Conservation (phyloP, 2,797 vertebrate genomes). For the Clamator glandarius region DNA sequence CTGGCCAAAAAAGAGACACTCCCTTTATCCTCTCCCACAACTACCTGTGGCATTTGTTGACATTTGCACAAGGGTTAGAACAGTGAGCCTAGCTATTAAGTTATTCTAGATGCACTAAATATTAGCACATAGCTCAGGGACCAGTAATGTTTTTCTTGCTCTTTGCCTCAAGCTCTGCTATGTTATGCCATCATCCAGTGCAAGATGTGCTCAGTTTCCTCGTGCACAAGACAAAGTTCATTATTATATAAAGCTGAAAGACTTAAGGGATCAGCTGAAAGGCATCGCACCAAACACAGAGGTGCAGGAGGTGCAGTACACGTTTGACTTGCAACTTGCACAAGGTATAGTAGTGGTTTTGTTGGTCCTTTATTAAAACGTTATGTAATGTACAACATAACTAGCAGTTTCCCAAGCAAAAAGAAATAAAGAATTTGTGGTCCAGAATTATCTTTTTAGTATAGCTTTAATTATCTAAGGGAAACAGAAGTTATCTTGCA, state of each 20-base stretch:
- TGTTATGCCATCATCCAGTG: constrained; percentile 97
- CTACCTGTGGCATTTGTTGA: background rate
- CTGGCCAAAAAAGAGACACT: background rate
- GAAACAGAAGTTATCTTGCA: background rate
- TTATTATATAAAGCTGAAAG: constrained; percentile 96
- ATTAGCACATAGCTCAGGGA: background rate
- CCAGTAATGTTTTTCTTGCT: background rate
- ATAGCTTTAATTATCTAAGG: background rate
- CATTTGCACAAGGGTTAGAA: background rate
- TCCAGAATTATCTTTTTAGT: background rate
- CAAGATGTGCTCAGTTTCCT: constrained; percentile 97
- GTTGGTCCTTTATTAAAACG: background rate
- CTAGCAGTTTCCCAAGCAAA: background rate
- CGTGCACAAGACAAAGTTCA: constrained; percentile 99
- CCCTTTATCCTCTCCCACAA: background rate
- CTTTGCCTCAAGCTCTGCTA: constrained; percentile 86
- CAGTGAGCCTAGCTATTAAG: background rate
- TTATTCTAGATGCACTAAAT: background rate
- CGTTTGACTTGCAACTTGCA: constrained; percentile 89
- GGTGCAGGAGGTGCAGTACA: constrained; percentile 89
- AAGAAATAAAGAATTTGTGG: background rate
- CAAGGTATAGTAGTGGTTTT: constrained; percentile 82
- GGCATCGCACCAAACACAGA: constrained; percentile 81
- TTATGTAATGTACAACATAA: background rate
- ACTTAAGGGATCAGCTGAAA: constrained; percentile 91